Base-by-base conservation (phyloP, 2,797 vertebrate genomes). In the Cheirogaleus major region DNA sequence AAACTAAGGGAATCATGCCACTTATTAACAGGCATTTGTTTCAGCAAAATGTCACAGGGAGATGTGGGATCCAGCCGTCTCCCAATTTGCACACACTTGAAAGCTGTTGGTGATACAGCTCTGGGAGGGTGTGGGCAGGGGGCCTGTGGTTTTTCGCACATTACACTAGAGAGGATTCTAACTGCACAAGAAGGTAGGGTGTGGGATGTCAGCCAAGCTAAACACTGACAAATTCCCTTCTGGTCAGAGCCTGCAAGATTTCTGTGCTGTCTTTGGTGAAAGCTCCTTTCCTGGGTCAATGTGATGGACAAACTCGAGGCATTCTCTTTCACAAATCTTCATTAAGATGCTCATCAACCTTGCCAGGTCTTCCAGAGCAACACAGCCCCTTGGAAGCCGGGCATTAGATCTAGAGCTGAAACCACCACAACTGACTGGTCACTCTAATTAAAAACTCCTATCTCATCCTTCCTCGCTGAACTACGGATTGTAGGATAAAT, bases 21-120 rank as follows among this genome's bases (percentile, higher is more conserved):
- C 95, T 97, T 96, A 96, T 93, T 96, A 96, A 83, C 81, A 94
- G 83, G 50, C 91, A 94, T 79, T 85, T 72, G 89, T 78, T 89
- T 92, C 82, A 35, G 89, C 83, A 80, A 93, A 96, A 96, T 79
- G 83, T 92, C 94, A 87, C 20, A 3, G 11, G 67, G 80, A 93
- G 86, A 90, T 25, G 76, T 92, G 63, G 82, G 89, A 75, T 82
- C 87, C 76, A 88, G 69, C 79, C 2, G 0, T 55, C 67, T 97
- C 86, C 76, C 89, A 92, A 70, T 94, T 65, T 96, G 84, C 93
- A 97, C 95, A 95, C 94, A 94, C 91, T 96, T 78, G 91, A 87
- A 90, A 95, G 89, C 82, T 95, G 91, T 89, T 93, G 91, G 79
- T 76, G 96, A 76, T 32, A 80, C 59, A 83, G 75, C 86, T 82